A percentile compares a stretch with the other conserved stretches of the same genome.
phyloP scores from a whole-genome alignment of 2,888 invertebrate species.

The Elaeidobius kamerunicus region DNA sequence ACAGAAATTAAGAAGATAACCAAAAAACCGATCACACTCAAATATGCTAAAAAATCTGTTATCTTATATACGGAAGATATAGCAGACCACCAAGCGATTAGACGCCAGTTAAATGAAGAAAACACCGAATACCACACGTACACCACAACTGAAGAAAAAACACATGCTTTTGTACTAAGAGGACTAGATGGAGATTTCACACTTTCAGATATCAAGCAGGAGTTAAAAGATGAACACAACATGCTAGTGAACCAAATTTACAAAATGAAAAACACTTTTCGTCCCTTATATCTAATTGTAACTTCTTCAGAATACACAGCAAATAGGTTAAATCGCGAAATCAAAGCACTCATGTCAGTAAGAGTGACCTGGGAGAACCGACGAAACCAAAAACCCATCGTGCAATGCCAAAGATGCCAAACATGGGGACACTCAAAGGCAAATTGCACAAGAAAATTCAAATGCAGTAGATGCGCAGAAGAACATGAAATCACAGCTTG shows the following conservation, averaged over 20 bases:
- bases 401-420: conserved; percentile 40
- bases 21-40: neutral
- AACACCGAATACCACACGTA: conserved; percentile 5
- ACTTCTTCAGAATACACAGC: neutral
- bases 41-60: conserved; percentile 5
- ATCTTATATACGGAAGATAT: neutral
- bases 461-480: conserved; percentile 13
- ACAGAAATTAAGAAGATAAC: neutral
- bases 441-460: neutral
- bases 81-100: neutral
- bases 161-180: conserved; percentile 20
- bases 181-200: conserved; percentile 14
- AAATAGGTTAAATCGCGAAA: neutral
- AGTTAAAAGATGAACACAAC: neutral
- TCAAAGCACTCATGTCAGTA: conserved; percentile 4
- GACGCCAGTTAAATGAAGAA: neutral
- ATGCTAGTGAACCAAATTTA: neutral
- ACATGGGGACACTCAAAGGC: conserved; percentile 38
- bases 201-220: neutral
- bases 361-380: conserved; percentile 20
- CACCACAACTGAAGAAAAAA: conserved; percentile 4
- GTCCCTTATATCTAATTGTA: neutral
- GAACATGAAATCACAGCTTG: conserved; percentile 37
- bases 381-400: conserved; percentile 31
- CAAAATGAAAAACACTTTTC: neutral